Evolutionary conservation across 1,140 invertebrate genomes (phyloP).

Genomic region (Hermetia illucens): DNA sequence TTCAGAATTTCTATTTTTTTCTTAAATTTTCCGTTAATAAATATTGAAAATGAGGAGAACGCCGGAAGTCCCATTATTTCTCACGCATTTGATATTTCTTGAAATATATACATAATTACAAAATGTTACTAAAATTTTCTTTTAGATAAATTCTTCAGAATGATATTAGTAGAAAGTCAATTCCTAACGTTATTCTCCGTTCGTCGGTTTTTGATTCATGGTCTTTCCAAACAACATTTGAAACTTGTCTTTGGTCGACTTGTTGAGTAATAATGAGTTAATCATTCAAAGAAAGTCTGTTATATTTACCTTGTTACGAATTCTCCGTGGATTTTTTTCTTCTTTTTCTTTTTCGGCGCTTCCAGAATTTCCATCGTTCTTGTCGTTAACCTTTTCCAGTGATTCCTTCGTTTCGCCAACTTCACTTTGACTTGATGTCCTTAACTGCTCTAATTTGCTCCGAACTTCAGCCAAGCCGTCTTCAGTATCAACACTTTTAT

Average conservation of each 20-base stretch:
- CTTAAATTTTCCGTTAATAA: too few species aligned
- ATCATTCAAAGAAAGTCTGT: too few species aligned
- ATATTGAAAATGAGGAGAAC: too few species aligned
- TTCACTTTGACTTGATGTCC: too few species aligned
- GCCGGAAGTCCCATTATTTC: too few species aligned
- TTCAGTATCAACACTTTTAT: not conserved
- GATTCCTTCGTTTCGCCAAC: too few species aligned
- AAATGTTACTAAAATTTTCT: too few species aligned
- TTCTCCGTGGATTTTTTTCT: conserved; percentile 24
- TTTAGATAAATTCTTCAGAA: not conserved
- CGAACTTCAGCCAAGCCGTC: conserved; percentile 1
- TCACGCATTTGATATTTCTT: too few species aligned
- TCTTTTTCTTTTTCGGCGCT: conserved; percentile 10
- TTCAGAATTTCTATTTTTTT: too few species aligned
- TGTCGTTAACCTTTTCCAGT: too few species aligned
- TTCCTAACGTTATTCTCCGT: not conserved
- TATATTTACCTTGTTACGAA: conserved; percentile 33
- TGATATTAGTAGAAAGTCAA: not conserved
- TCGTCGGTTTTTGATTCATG: not conserved
- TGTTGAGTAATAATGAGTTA: too few species aligned
- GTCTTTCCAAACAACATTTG: not conserved
- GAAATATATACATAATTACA: too few species aligned
- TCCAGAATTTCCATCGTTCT: not conserved
- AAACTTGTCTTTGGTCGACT: not conserved
- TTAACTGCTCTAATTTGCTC: not conserved